Evolutionary conservation across 1,140 invertebrate species (phyloP).

Genomic region (Steinernema feltiae): DNA sequence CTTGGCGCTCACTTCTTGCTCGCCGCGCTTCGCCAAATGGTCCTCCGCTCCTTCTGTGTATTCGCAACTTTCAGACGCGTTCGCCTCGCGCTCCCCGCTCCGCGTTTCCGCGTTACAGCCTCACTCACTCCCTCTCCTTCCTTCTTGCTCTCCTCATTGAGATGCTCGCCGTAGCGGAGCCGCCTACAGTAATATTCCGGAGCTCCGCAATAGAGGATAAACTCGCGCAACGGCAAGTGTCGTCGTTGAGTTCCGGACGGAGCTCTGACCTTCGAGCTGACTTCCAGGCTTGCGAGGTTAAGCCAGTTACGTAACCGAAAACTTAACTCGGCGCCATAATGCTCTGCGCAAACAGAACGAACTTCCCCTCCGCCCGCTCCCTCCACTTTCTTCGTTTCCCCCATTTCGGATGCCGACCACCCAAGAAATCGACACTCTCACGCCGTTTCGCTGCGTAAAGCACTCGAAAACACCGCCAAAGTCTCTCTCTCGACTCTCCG

Average conservation of each 20-base stretch:
- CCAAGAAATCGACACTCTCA: neutral
- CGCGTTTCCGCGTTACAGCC: no score
- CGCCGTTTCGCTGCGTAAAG: neutral
- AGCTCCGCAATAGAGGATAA: no score
- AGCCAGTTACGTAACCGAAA: constrained; percentile 11
- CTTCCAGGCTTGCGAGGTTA: neutral
- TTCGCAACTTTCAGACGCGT: neutral
- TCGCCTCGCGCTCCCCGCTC: neutral
- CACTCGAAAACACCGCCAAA: constrained; percentile 8
- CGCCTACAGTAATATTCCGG: no score
- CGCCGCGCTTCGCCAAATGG: constrained; percentile 8
- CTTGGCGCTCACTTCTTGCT: constrained; percentile 10
- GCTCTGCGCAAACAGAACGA: neutral
- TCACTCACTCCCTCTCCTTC: no score
- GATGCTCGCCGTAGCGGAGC: no score
- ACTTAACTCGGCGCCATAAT: neutral
- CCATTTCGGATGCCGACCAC: neutral
- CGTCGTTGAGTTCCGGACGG: neutral
- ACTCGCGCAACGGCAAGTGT: neutral
- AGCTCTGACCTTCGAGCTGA: neutral
- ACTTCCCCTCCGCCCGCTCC: neutral
- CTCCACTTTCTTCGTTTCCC: neutral
- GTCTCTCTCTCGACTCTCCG: neutral
- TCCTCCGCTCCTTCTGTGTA: neutral
- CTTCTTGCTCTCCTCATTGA: no score